A percentile compares a stretch with the other conserved stretches of the same genome.
Conservation (phyloP, 2,888 invertebrate genomes). For the Drosophila cracens region DNA sequence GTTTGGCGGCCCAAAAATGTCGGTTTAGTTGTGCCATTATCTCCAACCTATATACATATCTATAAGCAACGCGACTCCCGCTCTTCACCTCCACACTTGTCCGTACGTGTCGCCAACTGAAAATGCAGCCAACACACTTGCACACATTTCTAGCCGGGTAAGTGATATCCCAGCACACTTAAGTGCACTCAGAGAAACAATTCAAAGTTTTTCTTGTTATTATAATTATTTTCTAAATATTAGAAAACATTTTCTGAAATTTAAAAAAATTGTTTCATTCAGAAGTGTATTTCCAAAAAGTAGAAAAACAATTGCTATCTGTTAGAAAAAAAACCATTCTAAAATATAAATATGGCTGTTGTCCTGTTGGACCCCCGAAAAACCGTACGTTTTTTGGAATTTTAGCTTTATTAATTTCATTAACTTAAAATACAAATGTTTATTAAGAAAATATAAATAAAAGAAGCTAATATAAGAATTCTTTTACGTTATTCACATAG, state of each 20-base stretch:
- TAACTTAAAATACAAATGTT: too few species aligned
- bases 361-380: too few species aligned
- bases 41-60: constrained; percentile 37
- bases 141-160: constrained; percentile 51
- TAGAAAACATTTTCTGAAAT: background rate
- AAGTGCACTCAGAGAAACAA: constrained; percentile 11
- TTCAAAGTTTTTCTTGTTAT: background rate
- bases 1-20: constrained; percentile 62
- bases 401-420: too few species aligned
- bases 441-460: too few species aligned
- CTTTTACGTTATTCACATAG: too few species aligned
- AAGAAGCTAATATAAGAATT: too few species aligned
- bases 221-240: background rate
- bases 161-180: constrained; percentile 64
- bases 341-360: too few species aligned
- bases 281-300: background rate
- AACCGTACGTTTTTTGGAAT: too few species aligned
- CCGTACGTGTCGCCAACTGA: constrained; percentile 44
- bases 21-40: constrained; percentile 71
- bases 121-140: constrained; percentile 31
- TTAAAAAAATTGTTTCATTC: background rate
- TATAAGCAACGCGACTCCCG: background rate
- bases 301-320: too few species aligned
- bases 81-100: constrained; percentile 16
- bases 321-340: too few species aligned